Conservation (phyloP, 2,888 invertebrate species). For the Acleris laterana region DNA sequence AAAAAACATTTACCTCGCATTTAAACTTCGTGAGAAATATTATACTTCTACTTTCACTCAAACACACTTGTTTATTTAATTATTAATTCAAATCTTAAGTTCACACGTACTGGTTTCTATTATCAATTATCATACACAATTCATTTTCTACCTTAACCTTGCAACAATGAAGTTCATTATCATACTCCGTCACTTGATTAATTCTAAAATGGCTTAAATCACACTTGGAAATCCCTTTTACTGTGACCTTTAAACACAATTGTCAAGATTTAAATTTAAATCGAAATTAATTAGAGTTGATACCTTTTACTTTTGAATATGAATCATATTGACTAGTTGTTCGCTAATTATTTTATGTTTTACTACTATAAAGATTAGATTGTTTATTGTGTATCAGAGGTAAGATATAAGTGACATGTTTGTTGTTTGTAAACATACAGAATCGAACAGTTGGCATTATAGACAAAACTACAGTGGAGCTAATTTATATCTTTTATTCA, state of each 20-base stretch:
- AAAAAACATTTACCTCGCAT: not conserved
- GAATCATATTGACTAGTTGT: no score
- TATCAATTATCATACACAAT: not conserved
- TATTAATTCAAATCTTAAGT: not conserved
- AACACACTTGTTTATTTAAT: slow-evolving; percentile 2
- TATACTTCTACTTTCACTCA: slow-evolving; percentile 10
- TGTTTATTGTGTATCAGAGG: not conserved
- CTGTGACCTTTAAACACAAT: no score
- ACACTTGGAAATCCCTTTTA: no score
- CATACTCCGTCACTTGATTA: not conserved
- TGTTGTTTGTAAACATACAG: slow-evolving; percentile 28
- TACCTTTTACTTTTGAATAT: no score
- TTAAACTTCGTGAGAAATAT: not conserved
- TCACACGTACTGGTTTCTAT: slow-evolving; percentile 6
- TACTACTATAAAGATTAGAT: not conserved
- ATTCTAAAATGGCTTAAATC: no score
- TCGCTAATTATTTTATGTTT: no score
- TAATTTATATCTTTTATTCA: not conserved
- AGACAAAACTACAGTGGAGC: not conserved
- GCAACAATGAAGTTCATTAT: not conserved
- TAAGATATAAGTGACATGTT: slow-evolving; percentile 3
- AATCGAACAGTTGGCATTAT: slow-evolving; percentile 19
- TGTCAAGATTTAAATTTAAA: no score
- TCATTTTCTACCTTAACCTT: not conserved
- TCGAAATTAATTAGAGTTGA: no score